A percentile compares a stretch with the other conserved stretches of the same genome.
Evolutionary conservation across 2,113 vertebrate genomes (phyloP).

Genomic region (Burhinus bistriatus): DNA sequence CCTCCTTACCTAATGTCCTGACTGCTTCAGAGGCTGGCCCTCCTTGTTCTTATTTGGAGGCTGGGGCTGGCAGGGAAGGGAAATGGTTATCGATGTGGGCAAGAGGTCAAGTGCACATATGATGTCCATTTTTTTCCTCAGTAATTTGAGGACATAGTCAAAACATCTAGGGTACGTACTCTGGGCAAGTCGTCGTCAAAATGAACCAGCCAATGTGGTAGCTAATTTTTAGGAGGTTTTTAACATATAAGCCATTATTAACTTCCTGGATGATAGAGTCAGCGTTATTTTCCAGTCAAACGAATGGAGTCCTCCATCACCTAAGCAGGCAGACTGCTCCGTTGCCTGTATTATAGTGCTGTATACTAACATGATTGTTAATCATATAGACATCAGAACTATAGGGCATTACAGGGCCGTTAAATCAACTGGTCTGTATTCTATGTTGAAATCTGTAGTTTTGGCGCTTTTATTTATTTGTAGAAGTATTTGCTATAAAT

Average conservation of each 20-base stretch:
- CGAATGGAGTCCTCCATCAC: background rate
- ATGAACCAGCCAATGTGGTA: background rate
- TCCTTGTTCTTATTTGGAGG: background rate
- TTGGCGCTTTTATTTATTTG: background rate
- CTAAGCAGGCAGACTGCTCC: background rate
- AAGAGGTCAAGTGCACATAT: background rate
- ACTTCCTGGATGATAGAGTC: background rate
- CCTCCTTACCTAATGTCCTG: background rate
- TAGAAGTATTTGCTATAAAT: background rate
- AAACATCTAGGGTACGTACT: background rate
- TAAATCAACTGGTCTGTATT: background rate
- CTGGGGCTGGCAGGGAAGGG: background rate
- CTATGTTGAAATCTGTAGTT: background rate
- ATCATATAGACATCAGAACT: background rate
- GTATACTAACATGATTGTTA: background rate
- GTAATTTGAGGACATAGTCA: background rate
- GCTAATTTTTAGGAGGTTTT: background rate
- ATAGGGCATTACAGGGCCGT: background rate
- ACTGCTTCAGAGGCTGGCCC: background rate
- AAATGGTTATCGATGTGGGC: fast-evolving
- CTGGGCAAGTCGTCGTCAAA: background rate
- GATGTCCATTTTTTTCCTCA: background rate
- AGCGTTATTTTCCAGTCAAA: background rate
- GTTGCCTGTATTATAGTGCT: background rate
- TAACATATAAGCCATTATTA: background rate